Base-by-base conservation (phyloP, 2,113 vertebrate genomes). In the Forbesichthys papilliferus region DNA sequence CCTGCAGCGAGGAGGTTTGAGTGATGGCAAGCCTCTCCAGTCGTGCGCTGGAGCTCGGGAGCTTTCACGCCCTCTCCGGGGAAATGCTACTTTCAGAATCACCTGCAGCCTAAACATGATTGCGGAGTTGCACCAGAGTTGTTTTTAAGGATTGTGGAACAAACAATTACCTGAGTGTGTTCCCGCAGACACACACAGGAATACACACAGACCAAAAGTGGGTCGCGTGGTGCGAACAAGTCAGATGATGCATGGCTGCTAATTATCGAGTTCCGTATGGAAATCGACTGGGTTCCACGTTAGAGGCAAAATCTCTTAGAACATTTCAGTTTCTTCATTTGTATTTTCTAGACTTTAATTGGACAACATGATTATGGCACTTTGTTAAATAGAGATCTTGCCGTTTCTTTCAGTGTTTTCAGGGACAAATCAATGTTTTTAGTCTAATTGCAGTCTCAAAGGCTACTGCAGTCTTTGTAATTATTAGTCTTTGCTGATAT, bases 31-130 rank as follows among this genome's bases (percentile, higher is more conserved):
- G 71, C 81, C 49, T 74, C 72, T 78, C 27, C 76, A 61, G 77
- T 73, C 14, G 69, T 81, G 78, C 64, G 0, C 67, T 78, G 76
- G 64, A 77, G 69, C 87, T 89, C 80, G 4, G 68, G 79, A 87
- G 85, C 72, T 48, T 87, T 81, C 47, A 9, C 16, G 34, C 3
- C 56, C 33, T 87, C 89, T 87, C 87, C 48, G 27, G 88, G 84
- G 87, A 90, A 70, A 85, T 70, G 79, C 86, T 84, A 82, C 87
- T 89, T 88, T 84, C 71, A 86, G 85, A 85, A 91, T 81, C 85
- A 91, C 90, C 90, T 89, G 90, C 84, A 89, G 88, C 88, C 88
- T 81, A 87, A 91, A 91, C 90, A 91, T 60, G 75, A 86, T 81
- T 72, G 68, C 74, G 60, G 71, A 79, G 77, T 65, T 71, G 70